Base-by-base conservation (phyloP, 2,113 vertebrate species). In the Eudorcas thomsonii region DNA sequence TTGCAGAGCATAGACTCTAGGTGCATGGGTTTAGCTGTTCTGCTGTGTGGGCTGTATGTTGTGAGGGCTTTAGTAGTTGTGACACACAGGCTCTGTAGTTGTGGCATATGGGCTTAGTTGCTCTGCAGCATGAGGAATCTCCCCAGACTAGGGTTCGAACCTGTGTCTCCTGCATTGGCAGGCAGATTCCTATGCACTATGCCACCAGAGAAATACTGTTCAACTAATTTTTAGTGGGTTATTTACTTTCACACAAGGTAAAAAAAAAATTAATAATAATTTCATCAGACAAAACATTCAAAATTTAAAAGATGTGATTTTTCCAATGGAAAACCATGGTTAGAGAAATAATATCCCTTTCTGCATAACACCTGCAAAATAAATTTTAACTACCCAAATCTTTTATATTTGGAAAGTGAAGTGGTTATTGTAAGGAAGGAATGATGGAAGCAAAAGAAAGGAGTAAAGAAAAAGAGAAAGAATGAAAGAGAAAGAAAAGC, bases 1-100 rank as follows among this genome's bases (percentile, higher is more conserved):
- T 12, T 74, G 19, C n/a, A 39, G 19, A 74, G 67, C 67, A 23
- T n/a, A 74, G 67, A 12, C n/a, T 36, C n/a, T 6, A 39, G 9
- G 21, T 74, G 10, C 67, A 3, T 39, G 67, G 19, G 19, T 23
- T 39, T 36, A 74, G 0, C 36, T 39, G 19, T 39, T 39, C 5
- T 0, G 0, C 21, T 21, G 19, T 74, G 36, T 2, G 0, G 67
- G 19, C 19, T 39, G n/a, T 71, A 3, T 2, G n/a, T 10, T 39
- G n/a, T 74, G 67, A 23, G 67, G 67, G 36, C 67, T 74, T 74
- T 36, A 74, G 36, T 39, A 39, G 67, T 6, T 74, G 19, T 1
- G 5, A 23, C 36, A 39, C n/a, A 13, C 9, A 39, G 67, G n/a
- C 19, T 12, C 19, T 23, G 36, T 39, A 74, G 19, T 74, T 74